phyloP scores from a whole-genome alignment of 2,113 vertebrate genomes.

The Crotalus helleri region DNA sequence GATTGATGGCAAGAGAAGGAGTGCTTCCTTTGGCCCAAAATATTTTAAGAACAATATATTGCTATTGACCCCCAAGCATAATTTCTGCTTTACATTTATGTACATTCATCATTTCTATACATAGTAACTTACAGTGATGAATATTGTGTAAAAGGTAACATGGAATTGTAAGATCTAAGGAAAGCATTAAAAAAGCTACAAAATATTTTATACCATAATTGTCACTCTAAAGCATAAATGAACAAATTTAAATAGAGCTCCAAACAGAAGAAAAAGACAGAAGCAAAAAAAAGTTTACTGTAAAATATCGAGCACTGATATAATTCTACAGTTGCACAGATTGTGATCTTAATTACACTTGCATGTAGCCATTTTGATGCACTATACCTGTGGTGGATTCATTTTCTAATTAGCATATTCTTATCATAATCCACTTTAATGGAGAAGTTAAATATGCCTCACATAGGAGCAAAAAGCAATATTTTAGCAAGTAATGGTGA shows the following conservation, averaged over 20 bases:
- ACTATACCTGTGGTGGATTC: background rate
- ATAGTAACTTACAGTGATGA: background rate
- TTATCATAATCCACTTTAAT: conserved; percentile 16
- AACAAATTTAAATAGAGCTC: background rate
- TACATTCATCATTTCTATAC: background rate
- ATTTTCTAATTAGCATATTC: conserved; percentile 37
- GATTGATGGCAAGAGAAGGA: background rate
- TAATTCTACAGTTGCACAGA: conserved; percentile 1
- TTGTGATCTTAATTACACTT: conserved; percentile 21
- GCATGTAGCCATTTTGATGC: conserved; percentile 4
- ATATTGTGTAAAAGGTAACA: background rate
- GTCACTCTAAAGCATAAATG: background rate
- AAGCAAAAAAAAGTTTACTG: background rate
- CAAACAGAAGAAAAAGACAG: no score
- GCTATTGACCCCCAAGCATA: background rate
- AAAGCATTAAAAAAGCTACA: background rate
- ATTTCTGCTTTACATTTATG: background rate
- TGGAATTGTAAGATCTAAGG: background rate
- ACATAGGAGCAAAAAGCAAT: conserved; percentile 40
- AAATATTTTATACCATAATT: background rate
- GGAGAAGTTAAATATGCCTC: conserved; percentile 29
- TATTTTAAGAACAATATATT: background rate
- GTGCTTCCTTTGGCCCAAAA: background rate
- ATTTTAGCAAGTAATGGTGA: conserved; percentile 35
- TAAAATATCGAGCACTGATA: background rate